Conservation (phyloP, 2,888 invertebrate species). For the Proisotoma minuta region DNA sequence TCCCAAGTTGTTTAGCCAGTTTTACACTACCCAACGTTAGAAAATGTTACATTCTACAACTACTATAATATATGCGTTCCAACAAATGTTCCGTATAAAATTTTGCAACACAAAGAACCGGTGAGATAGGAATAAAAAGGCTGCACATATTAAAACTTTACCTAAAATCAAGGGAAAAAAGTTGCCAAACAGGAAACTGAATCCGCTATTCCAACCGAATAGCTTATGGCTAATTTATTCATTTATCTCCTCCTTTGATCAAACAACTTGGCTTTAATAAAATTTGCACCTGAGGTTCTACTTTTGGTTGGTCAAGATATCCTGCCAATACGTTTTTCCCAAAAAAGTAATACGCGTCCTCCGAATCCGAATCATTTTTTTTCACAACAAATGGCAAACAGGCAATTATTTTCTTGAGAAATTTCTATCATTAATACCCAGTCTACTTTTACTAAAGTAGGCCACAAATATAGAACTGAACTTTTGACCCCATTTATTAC, state of each 20-base stretch:
- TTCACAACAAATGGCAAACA: too few species aligned
- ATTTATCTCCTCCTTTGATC: background rate
- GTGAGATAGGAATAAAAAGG: conserved; percentile 6
- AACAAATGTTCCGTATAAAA: conserved; percentile 6
- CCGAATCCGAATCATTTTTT: too few species aligned
- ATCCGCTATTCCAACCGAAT: conserved; percentile 38
- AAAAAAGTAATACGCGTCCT: too few species aligned
- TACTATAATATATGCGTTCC: too few species aligned
- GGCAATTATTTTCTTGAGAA: too few species aligned
- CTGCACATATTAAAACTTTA: conserved; percentile 16
- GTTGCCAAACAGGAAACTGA: conserved; percentile 45
- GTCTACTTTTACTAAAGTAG: too few species aligned
- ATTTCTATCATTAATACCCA: too few species aligned
- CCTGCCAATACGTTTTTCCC: too few species aligned
- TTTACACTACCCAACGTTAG: conserved; percentile 9
- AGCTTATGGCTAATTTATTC: conserved; percentile 16
- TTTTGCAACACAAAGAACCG: conserved; percentile 10
- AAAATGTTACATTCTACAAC: background rate
- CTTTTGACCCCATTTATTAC: too few species aligned
- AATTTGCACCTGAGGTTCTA: background rate
- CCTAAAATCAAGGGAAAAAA: conserved; percentile 39
- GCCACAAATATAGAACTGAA: too few species aligned
- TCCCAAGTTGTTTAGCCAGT: conserved; percentile 35
- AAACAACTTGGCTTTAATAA: background rate
- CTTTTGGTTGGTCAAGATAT: too few species aligned